Evolutionary conservation across 2,888 invertebrate genomes (phyloP).

Genomic region (Callyntrura guangdongensis): DNA sequence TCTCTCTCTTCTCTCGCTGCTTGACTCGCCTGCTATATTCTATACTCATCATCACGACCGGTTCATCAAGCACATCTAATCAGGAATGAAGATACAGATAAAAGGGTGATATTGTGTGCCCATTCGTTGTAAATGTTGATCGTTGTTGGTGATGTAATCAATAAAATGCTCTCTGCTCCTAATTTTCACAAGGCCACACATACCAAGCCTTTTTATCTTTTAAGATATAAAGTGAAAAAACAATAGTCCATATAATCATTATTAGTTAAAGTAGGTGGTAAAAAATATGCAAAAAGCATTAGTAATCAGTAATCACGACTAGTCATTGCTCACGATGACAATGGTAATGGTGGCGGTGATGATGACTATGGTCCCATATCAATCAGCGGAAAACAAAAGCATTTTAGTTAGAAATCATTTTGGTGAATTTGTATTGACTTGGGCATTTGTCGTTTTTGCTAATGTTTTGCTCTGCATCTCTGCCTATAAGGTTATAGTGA

Average conservation of each 20-base stretch:
- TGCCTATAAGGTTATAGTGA: background rate
- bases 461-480: background rate
- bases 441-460: background rate
- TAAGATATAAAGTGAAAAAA: background rate
- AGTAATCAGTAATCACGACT: conserved; percentile 49
- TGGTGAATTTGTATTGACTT: background rate
- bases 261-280: conserved; percentile 31
- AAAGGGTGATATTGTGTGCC: conserved; percentile 41
- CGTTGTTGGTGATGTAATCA: conserved; percentile 49
- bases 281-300: conserved; percentile 60
- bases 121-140: background rate
- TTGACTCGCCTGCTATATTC: background rate
- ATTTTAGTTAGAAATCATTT: conserved; percentile 24
- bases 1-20: too few species aligned
- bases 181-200: conserved; percentile 29
- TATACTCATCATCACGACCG: conserved; percentile 38
- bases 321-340: conserved; percentile 43
- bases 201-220: too few species aligned
- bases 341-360: background rate
- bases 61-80: conserved; percentile 63
- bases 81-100: conserved; percentile 61
- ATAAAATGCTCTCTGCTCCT: conserved; percentile 34
- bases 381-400: conserved; percentile 47
- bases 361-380: conserved; percentile 51
- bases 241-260: conserved; percentile 46